Conservation (phyloP, 2,888 invertebrate genomes). For the Zhengitettix transpicula region DNA sequence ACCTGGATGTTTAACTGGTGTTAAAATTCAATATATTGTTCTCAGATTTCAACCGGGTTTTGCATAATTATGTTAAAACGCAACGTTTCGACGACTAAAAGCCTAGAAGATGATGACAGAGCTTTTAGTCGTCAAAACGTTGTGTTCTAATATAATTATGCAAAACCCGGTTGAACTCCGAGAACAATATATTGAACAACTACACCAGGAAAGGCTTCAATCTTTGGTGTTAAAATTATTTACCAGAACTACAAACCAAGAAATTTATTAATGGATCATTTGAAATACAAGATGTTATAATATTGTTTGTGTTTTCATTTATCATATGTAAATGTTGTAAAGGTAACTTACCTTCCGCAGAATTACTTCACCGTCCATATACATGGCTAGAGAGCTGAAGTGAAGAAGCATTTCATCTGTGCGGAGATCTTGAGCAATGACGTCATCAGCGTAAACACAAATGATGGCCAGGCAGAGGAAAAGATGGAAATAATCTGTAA, state of each 20-base stretch:
- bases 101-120: too few species aligned
- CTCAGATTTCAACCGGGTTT: too few species aligned
- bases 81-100: too few species aligned
- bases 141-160: too few species aligned
- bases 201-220: too few species aligned
- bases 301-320: too few species aligned
- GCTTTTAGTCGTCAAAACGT: too few species aligned
- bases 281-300: background rate
- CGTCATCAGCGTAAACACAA: slow-evolving; percentile 82
- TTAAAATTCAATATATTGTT: too few species aligned
- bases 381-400: slow-evolving; percentile 91
- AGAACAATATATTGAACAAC: too few species aligned
- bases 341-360: slow-evolving; percentile 46
- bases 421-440: slow-evolving; percentile 77
- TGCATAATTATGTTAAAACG: too few species aligned
- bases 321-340: background rate
- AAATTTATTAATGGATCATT: background rate
- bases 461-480: slow-evolving; percentile 88
- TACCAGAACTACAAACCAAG: background rate
- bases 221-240: background rate
- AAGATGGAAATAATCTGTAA: slow-evolving; percentile 90
- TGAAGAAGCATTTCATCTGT: slow-evolving; percentile 90
- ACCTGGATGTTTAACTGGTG: too few species aligned
- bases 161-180: too few species aligned
- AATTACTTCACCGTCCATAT: slow-evolving; percentile 87